These are phyloP conservation scores for Crematogaster levior DNA, from an alignment of 2,888 invertebrate genomes.

Conservation along the genomic window DNA sequence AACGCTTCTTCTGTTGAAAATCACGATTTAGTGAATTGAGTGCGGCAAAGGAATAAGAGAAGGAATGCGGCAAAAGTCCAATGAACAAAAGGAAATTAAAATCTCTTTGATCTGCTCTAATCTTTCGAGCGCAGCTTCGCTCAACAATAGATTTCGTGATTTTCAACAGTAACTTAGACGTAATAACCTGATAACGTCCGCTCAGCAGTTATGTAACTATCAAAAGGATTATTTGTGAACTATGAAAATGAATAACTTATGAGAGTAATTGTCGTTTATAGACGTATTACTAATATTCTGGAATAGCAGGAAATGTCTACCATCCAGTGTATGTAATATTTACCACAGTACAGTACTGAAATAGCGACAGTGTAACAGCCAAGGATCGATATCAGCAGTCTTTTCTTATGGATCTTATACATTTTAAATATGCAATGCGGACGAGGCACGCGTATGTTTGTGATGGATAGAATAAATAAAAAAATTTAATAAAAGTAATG, in stretches of 20 bases:
- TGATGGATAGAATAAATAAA: not conserved
- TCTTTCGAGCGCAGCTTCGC: slow-evolving; percentile 39
- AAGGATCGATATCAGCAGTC: slow-evolving; percentile 54
- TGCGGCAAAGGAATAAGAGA: slow-evolving; percentile 31
- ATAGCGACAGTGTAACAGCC: slow-evolving; percentile 24
- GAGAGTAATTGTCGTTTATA: slow-evolving; percentile 51
- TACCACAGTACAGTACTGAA: slow-evolving; percentile 19
- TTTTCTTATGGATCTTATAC: slow-evolving; percentile 35
- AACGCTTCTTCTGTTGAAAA: slow-evolving; percentile 10
- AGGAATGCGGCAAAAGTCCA: too few species aligned
- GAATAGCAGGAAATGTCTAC: slow-evolving; percentile 25
- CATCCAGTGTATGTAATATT: slow-evolving; percentile 55
- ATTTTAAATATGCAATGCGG: not conserved
- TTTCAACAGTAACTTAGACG: slow-evolving; percentile 61
- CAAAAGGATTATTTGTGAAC: slow-evolving; percentile 55
- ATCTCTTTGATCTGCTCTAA: slow-evolving; percentile 61
- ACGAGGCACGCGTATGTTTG: not conserved
- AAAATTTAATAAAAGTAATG: not conserved
- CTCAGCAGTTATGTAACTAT: slow-evolving; percentile 51
- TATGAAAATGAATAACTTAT: slow-evolving; percentile 26
- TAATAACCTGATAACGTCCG: slow-evolving; percentile 61
- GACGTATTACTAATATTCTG: not conserved
- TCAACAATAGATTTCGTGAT: slow-evolving; percentile 67
- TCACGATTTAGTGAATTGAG: slow-evolving; percentile 36
- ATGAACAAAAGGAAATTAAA: slow-evolving; percentile 63